Evolutionary conservation across 2,888 invertebrate species (phyloP).

Genomic region (Abrostola tripartita): DNA sequence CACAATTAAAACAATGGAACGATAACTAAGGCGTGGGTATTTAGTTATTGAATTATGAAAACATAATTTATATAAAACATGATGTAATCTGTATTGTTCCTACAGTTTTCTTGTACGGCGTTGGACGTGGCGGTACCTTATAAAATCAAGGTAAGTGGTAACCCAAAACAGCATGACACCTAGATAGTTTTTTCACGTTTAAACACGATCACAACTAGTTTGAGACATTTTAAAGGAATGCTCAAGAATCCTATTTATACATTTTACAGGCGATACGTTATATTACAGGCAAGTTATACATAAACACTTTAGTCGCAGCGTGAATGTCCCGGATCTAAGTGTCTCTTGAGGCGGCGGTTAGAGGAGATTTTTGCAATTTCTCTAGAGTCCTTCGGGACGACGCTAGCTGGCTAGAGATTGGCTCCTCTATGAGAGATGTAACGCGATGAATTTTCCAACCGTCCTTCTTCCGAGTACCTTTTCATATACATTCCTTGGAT

Average conservation of each 20-base stretch:
- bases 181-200: conserved; percentile 7
- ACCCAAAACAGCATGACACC: not conserved
- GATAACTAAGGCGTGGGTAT: not conserved
- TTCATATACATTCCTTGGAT: conserved; percentile 59
- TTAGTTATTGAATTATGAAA: conserved; percentile 10
- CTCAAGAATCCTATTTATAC: not conserved
- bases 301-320: conserved; percentile 3
- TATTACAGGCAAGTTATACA: not conserved
- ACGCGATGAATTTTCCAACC: conserved; percentile 58
- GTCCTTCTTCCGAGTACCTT: conserved; percentile 54
- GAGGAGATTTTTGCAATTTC: conserved; percentile 53
- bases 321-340: conserved; percentile 11
- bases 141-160: not conserved
- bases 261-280: not conserved
- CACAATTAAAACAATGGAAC: conserved; percentile 5
- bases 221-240: not conserved
- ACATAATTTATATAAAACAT: conserved; percentile 11
- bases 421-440: conserved; percentile 39
- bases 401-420: conserved; percentile 29
- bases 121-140: conserved; percentile 1
- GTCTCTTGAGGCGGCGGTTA: conserved; percentile 8
- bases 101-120: conserved; percentile 9
- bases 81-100: conserved; percentile 25
- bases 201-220: too few relatives aligned
- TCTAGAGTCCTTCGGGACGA: conserved; percentile 41